These are phyloP conservation scores for Tauraco erythrolophus DNA, from an alignment of 2,113 vertebrate species.

Conservation along the genomic window DNA sequence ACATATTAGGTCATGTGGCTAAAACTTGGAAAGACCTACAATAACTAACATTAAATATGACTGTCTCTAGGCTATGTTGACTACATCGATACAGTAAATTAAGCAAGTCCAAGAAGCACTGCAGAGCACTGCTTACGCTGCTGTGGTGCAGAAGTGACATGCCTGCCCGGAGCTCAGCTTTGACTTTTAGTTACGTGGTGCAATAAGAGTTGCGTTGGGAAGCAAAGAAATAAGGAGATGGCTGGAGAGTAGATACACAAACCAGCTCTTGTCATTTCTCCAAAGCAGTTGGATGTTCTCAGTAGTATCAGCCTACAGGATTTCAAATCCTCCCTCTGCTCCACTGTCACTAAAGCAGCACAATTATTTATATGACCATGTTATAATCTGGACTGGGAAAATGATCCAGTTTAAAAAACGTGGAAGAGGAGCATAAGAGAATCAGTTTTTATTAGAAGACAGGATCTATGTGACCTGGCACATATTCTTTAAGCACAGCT, in stretches of 20 bases:
- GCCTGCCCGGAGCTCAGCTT: background rate
- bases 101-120: background rate
- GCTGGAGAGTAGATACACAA: background rate
- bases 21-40: background rate
- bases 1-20: rapidly evolving
- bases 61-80: background rate
- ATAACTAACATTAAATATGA: background rate
- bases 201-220: background rate
- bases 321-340: background rate
- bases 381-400: background rate
- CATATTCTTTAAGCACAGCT: background rate
- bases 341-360: background rate
- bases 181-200: background rate
- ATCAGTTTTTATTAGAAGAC: background rate
- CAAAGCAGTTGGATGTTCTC: background rate
- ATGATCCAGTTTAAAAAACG: background rate
- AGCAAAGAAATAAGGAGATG: background rate
- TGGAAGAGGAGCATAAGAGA: background rate
- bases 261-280: background rate
- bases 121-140: background rate
- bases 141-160: background rate
- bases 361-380: background rate
- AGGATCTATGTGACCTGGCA: no score
- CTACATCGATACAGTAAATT: background rate
- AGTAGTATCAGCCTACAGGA: background rate